Evolutionary conservation across 2,797 vertebrate genomes (phyloP), one percentile per base, ranked within the genome.

Genomic region (Sebastes dallii): DNA sequence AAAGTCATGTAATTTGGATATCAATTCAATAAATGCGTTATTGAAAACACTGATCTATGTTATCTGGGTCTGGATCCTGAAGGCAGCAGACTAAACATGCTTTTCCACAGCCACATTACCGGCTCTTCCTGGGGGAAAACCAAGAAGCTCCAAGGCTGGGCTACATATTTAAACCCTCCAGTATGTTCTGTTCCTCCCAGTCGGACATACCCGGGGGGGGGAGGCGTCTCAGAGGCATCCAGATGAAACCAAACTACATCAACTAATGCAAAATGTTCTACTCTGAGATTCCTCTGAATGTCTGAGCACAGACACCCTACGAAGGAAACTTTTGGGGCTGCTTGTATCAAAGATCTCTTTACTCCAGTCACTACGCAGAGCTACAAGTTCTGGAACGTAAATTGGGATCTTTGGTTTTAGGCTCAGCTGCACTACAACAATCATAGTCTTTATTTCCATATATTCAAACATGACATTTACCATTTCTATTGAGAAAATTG

Each of bases 341-440:
- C 20, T 54, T 8, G 11, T 13, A 56, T 56, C 55, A 56, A 2
- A 56, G 12, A 56, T 25, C 11, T 4, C 11, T 56, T 56, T 25
- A 54, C 50, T 20, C 0, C 46, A 50, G 46, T 50, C 0, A 50
- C 46, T 0, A 50, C 46, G 0, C 46, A 46, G 16, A 18, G 14
- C 42, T 46, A 42, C 39, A 42, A 6, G 5, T 16, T 42, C 14
- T 42, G 39, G 13, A 42, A 6, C 39, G 39, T 1, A 42, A 42
- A 42, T 14, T 6, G 39, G 13, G 39, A 42, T 0, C 39, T 42
- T 42, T 16, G 39, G 39, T 6, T 42, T 16, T 16, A 42, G 39
- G 5, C 39, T 42, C 39, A 1, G 39, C 39, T 42, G 39, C 39
- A 42, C 39, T 42, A 39, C 36, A 39, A 42, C 39, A 42, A 16